Evolutionary conservation across 1,140 invertebrate species (phyloP).

Genomic region (Heliconius melpomene): DNA sequence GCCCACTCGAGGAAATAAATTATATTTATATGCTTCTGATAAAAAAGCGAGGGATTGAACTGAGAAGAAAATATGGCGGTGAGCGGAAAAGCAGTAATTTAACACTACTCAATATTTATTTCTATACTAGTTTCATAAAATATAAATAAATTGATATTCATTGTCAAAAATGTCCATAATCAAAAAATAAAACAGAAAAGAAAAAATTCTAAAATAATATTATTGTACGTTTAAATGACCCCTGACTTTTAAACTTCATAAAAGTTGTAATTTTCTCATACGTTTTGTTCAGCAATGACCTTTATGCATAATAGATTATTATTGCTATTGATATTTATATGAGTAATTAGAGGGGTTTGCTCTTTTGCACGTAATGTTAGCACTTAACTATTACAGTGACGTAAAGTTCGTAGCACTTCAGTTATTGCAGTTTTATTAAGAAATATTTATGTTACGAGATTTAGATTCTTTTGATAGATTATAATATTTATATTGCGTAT

Average conservation of each 20-base stretch:
- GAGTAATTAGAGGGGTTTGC: conserved; percentile 18
- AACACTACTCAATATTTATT: no score
- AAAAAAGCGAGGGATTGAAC: no score
- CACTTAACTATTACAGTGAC: not conserved
- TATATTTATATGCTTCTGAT: no score
- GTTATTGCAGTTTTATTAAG: not conserved
- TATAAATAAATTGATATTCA: no score
- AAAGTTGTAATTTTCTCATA: conserved; percentile 22
- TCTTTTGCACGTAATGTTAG: conserved; percentile 8
- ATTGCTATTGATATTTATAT: conserved; percentile 10
- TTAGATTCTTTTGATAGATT: not conserved
- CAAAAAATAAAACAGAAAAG: no score
- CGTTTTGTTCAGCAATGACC: conserved; percentile 31
- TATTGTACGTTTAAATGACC: not conserved
- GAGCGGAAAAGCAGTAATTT: no score
- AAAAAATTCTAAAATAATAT: no score
- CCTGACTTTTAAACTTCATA: not conserved
- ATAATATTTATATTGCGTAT: no score
- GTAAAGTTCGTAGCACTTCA: conserved; percentile 8
- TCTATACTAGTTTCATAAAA: no score
- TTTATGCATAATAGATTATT: conserved; percentile 14
- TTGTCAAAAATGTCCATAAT: no score
- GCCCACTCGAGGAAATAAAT: no score
- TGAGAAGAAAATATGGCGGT: no score
- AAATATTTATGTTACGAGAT: not conserved